Evolutionary conservation across 2,888 invertebrate species (phyloP).

Genomic region (Selenia dentaria): DNA sequence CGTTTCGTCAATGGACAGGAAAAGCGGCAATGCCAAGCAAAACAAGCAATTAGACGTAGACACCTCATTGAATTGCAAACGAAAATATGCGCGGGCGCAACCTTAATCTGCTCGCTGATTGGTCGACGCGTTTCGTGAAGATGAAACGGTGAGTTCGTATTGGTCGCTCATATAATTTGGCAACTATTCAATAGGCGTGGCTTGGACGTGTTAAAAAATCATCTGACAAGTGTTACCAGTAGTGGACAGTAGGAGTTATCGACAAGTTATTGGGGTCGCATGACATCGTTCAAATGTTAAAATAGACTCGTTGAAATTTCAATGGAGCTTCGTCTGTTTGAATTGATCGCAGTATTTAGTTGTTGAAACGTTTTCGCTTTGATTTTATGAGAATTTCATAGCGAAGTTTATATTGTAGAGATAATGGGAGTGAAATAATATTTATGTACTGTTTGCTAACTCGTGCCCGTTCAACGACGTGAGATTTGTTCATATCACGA

Average conservation of each 20-base stretch:
- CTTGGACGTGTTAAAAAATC: slow-evolving; percentile 32
- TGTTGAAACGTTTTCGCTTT: slow-evolving; percentile 3
- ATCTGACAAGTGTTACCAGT: slow-evolving; percentile 22
- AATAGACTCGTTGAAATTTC: slow-evolving; percentile 21
- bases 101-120: slow-evolving; percentile 45
- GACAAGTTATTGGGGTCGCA: slow-evolving; percentile 23
- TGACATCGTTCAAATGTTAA: slow-evolving; percentile 20
- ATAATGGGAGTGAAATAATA: neutral
- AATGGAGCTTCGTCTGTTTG: slow-evolving; percentile 11
- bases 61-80: slow-evolving; percentile 71
- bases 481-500: no score
- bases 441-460: no score
- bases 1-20: slow-evolving; percentile 46
- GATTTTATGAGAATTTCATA: slow-evolving; percentile 13
- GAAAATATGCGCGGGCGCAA: slow-evolving; percentile 72
- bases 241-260: slow-evolving; percentile 16
- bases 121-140: slow-evolving; percentile 53
- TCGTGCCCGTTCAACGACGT: no score
- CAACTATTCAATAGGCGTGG: slow-evolving; percentile 73
- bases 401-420: neutral
- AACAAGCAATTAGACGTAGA: slow-evolving; percentile 58
- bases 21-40: slow-evolving; percentile 57
- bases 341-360: neutral
- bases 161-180: slow-evolving; percentile 65
- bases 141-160: slow-evolving; percentile 42